Evolutionary conservation across 1,140 invertebrate genomes (phyloP), one percentile per base, ranked within the genome.

Genomic region (Trichomalopsis sarcophagae): DNA sequence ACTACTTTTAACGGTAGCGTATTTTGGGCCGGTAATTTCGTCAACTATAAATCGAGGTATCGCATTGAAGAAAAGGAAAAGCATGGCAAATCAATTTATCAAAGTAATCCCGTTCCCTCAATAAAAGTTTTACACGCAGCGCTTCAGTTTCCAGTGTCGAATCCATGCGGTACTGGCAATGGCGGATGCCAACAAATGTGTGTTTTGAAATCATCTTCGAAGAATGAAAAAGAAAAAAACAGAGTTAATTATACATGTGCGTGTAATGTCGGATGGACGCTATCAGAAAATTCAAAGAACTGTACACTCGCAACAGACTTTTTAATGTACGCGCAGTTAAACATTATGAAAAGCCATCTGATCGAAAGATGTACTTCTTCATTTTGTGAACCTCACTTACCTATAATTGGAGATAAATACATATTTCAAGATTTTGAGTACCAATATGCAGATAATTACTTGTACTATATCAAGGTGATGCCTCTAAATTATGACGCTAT

Each of bases 121-220:
- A 74, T 82, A 4, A 82, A 82, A 77, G 9, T 62, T 50, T 17
- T 82, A 14, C 74, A 30, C 21, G 36, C n/a, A 14, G 73, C 68
- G 0, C 2, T 47, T 5, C n/a, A 62, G 27, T 21, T 30, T 0
- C 3, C 27, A 55, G 17, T 11, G 11, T 13, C 44, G 4, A 74
- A 71, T 62, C 68, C 81, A 30, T 86, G 84, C 21, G 44, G 36
- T 11, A 76, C 27, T 10, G 36, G 66, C 14, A 85, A 85, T 11
- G 84, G 75, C 0, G 80, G 33, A 13, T 86, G 84, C 33, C 74
- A 85, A 71, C 79, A 85, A 5, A 77, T 82, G 73, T 85, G 84
- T 13, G 33, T 85, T 36, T 23, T 78, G 11, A 33, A 7, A 33
- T 75, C 36, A 27, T 13, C 55, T n/a, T 30, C 27, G 13, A 17